Percentiles rank a stretch among this genome's conserved stretches.
These are phyloP conservation scores for Copidosoma aretas DNA, from an alignment of 2,888 invertebrate genomes.

Conservation along the genomic window DNA sequence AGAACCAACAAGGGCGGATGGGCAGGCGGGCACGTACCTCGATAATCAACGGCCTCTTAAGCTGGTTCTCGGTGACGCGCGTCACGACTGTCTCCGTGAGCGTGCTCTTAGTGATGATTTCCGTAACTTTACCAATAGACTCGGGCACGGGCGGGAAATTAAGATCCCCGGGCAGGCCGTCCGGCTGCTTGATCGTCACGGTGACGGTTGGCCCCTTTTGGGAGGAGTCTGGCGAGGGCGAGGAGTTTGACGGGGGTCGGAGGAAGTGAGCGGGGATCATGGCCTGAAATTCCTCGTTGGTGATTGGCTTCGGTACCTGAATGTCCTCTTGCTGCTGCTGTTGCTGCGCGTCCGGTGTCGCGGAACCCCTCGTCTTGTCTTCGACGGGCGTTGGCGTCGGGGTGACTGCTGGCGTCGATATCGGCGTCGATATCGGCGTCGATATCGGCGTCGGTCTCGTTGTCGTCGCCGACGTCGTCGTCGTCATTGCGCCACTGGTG, in stretches of 20 bases:
- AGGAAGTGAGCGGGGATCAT: conserved; percentile 93
- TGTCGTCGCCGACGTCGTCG: not conserved
- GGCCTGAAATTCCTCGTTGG: conserved; percentile 93
- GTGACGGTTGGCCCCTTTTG: conserved; percentile 71
- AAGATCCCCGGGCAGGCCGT: conserved; percentile 71
- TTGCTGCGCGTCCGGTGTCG: conserved; percentile 53
- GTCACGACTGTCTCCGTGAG: conserved; percentile 95
- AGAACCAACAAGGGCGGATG: conserved; percentile 30
- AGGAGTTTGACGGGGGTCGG: conserved; percentile 55
- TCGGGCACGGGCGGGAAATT: conserved; percentile 84
- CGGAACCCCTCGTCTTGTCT: conserved; percentile 45
- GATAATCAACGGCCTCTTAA: conserved; percentile 83
- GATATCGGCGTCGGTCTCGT: conserved; percentile 2
- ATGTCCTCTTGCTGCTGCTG: conserved; percentile 58
- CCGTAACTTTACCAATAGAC: conserved; percentile 85
- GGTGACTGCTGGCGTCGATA: conserved; percentile 32
- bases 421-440: conserved; percentile 34
- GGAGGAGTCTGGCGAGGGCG: conserved; percentile 56
- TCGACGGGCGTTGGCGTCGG: conserved; percentile 45
- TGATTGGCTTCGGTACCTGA: conserved; percentile 82
- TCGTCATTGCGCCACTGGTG: not conserved
- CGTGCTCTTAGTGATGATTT: conserved; percentile 94
- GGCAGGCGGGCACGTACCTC: conserved; percentile 75
- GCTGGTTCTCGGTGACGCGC: conserved; percentile 90
- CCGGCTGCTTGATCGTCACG: conserved; percentile 82